A percentile compares a stretch with the other conserved stretches of the same genome.
These are phyloP conservation scores for Aldabrachelys gigantea DNA, from an alignment of 2,113 vertebrate species.

Conservation along the genomic window DNA sequence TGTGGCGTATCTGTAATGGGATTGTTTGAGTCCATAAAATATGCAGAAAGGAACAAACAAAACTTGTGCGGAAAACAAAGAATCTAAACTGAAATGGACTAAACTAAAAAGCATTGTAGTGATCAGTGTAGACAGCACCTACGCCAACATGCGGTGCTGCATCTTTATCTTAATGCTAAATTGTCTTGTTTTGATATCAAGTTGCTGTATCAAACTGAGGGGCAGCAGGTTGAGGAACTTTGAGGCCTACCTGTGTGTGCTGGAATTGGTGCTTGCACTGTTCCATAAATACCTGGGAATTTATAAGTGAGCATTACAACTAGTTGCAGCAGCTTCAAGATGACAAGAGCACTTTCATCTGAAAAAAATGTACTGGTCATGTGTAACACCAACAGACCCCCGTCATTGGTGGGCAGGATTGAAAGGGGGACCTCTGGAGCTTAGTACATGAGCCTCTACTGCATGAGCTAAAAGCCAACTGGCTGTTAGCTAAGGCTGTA, in stretches of 20 bases:
- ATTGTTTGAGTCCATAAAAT: not conserved
- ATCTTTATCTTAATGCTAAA: not conserved
- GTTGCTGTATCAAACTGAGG: not conserved
- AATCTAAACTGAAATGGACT: not conserved
- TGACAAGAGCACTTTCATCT: not conserved
- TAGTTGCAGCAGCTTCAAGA: not conserved
- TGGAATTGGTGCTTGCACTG: not conserved
- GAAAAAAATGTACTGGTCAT: not conserved
- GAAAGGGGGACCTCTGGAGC: too few relatives aligned
- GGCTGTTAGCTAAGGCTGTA: too few relatives aligned
- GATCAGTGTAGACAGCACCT: not conserved
- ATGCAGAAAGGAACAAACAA: not conserved
- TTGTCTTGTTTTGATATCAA: not conserved
- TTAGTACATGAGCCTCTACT: too few relatives aligned
- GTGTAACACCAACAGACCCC: too few relatives aligned
- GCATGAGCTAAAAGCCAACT: too few relatives aligned
- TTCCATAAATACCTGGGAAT: not conserved
- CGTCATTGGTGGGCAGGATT: too few relatives aligned
- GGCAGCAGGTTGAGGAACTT: not conserved
- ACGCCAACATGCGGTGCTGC: not conserved
- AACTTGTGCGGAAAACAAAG: not conserved
- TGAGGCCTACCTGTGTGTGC: not conserved
- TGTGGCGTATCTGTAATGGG: not conserved
- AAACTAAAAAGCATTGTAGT: not conserved
- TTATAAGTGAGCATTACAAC: not conserved